Percentiles rank a stretch among this genome's conserved stretches.
These are phyloP conservation scores for Oreochromis mossambicus DNA, from an alignment of 2,797 vertebrate species.

Conservation along the genomic window DNA sequence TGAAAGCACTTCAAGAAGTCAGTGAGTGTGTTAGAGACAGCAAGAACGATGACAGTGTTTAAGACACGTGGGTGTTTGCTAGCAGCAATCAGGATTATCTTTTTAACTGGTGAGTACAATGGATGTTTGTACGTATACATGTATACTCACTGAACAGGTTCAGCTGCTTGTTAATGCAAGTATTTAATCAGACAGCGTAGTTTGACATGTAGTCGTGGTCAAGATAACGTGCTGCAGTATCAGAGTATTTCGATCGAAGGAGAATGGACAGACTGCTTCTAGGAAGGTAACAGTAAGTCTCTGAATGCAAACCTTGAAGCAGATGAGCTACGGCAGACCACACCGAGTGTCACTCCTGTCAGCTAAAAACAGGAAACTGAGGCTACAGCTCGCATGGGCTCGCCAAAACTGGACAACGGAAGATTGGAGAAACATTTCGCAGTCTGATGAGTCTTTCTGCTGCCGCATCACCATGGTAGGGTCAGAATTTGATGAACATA, in stretches of 20 bases:
- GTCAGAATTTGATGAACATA: background rate
- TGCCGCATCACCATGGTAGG: background rate
- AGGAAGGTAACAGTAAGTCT: background rate
- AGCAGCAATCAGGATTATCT: background rate
- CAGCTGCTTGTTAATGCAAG: background rate
- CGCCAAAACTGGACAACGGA: background rate
- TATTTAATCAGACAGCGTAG: background rate
- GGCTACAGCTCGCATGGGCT: background rate
- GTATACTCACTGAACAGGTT: background rate
- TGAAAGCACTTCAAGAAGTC: background rate
- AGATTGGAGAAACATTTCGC: background rate
- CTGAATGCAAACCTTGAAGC: background rate
- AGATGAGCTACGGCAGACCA: background rate
- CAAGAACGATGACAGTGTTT: conserved; percentile 6
- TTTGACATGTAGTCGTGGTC: background rate
- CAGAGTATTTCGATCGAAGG: background rate
- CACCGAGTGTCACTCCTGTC: background rate
- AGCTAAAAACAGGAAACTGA: background rate
- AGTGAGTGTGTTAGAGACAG: background rate
- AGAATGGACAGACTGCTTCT: background rate
- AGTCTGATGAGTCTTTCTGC: background rate
- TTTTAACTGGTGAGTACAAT: conserved; percentile 60
- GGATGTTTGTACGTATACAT: accelerated
- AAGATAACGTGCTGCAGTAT: background rate
- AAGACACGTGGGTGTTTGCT: background rate